Conservation (phyloP, 2,888 invertebrate species). For the Cryptus armator region DNA sequence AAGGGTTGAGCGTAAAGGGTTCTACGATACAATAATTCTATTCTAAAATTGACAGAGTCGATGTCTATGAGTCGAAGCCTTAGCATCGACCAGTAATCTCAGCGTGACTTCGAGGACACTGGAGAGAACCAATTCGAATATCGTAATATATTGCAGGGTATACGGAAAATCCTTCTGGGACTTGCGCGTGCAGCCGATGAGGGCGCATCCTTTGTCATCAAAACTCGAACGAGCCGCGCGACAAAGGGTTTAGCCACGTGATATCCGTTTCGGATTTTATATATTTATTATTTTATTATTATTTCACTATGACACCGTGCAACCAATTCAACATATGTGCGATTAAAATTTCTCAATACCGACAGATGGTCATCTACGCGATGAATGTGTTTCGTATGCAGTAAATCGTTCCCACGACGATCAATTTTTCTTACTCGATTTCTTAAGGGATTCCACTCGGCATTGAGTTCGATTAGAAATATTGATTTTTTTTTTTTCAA, state of each 20-base stretch:
- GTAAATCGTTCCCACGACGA: too few species aligned
- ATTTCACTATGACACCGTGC: background rate
- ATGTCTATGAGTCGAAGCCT: background rate
- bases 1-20: background rate
- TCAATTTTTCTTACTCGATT: too few species aligned
- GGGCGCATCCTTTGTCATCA: background rate
- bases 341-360: background rate
- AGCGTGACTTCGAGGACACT: constrained; percentile 4
- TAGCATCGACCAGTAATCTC: background rate
- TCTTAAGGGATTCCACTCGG: too few species aligned
- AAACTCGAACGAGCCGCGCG: background rate
- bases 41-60: background rate
- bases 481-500: too few species aligned
- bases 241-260: background rate
- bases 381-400: background rate
- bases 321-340: background rate
- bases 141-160: background rate
- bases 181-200: background rate
- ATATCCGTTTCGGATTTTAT: background rate
- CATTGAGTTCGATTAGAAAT: too few species aligned
- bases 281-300: background rate
- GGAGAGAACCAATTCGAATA: background rate
- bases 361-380: background rate
- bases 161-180: background rate
- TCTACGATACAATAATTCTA: background rate